Evolutionary conservation across 2,888 invertebrate genomes (phyloP), one percentile per base, ranked within the genome.

Genomic region (Apeira syringaria): DNA sequence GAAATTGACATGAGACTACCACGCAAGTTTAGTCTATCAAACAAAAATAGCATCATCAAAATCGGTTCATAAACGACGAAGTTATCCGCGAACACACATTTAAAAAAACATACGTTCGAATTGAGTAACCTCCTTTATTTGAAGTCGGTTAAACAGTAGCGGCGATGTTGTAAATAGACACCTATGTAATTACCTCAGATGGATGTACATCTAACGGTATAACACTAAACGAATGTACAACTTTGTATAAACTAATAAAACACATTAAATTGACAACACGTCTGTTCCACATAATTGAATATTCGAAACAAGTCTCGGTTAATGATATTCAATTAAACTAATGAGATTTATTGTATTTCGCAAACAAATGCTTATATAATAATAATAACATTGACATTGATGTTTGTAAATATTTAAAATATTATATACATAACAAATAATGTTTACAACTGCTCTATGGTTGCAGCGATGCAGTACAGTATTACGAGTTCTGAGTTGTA

Each of bases 241-340:
- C 24, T 9, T 9, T 8, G 9, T 9, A 9, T 6, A 44, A 22
- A 37, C 40, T 22, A 5, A 10, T 10, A 3, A 36, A 22, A n/a
- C 33, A 4, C 1, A 39, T 20, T 25, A 37, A 27, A 5, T 5
- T 33, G 7, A 40, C 5, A 17, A 12, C 30, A 11, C 29, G 24
- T 37, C 9, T 24, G 4, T 2, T 8, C 6, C 26, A 41, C 48
- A 47, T 47, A 20, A 3, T 28, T 6, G 5, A 18, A 6, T 2
- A 0, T 22, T 13, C 3, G n/a, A 3, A 12, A 17, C 6, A 24
- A 9, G 2, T 8, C 29, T 29, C n/a, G n/a, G 4, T 6, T 0
- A 6, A 6, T 29, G 15, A 7, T 5, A 20, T 5, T 20, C 7
- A 20, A 20, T 20, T n/a, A n/a, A n/a, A n/a, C n/a, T n/a, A n/a